A percentile compares a stretch with the other conserved stretches of the same genome.
Evolutionary conservation across 1,140 invertebrate species (phyloP).

Genomic region (Cydia fagiglandana): DNA sequence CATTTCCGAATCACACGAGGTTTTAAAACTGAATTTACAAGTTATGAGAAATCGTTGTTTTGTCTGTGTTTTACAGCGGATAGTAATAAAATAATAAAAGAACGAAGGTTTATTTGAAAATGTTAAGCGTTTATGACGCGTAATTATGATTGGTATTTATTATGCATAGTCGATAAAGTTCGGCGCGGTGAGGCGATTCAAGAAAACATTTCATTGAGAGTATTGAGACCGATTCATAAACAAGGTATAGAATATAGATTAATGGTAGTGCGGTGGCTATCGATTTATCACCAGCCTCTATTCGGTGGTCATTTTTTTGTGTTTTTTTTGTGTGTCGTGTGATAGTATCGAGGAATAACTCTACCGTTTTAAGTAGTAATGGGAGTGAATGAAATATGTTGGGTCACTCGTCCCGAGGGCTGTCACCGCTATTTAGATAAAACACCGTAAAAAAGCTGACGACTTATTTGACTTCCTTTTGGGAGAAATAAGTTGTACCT

Average conservation of each 20-base stretch:
- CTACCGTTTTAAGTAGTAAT: slow-evolving; percentile 67
- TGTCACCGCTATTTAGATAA: slow-evolving; percentile 5
- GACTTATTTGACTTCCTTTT: slow-evolving; percentile 18
- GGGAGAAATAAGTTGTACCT: neutral
- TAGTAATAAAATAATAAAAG: slow-evolving; percentile 21
- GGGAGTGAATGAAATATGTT: slow-evolving; percentile 66
- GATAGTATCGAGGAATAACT: slow-evolving; percentile 68
- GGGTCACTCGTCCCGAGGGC: slow-evolving; percentile 38
- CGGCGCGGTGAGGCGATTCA: neutral
- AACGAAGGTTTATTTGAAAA: slow-evolving; percentile 23
- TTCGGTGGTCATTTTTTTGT: slow-evolving; percentile 39
- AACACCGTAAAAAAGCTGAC: neutral
- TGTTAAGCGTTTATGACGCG: slow-evolving; percentile 16
- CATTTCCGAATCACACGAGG: slow-evolving; percentile 60
- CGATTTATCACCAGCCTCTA: slow-evolving; percentile 33
- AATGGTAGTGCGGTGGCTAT: neutral
- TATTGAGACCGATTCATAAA: slow-evolving; percentile 17
- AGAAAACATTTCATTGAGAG: slow-evolving; percentile 15
- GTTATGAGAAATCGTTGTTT: neutral
- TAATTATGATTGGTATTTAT: slow-evolving; percentile 10
- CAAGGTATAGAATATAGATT: slow-evolving; percentile 1
- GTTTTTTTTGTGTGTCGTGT: slow-evolving; percentile 55
- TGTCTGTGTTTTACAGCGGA: slow-evolving; percentile 13
- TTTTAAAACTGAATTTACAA: slow-evolving; percentile 38
- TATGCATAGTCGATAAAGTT: neutral